Evolutionary conservation across 2,113 vertebrate species (phyloP).

Genomic region (Nothobranchius kuhntae): DNA sequence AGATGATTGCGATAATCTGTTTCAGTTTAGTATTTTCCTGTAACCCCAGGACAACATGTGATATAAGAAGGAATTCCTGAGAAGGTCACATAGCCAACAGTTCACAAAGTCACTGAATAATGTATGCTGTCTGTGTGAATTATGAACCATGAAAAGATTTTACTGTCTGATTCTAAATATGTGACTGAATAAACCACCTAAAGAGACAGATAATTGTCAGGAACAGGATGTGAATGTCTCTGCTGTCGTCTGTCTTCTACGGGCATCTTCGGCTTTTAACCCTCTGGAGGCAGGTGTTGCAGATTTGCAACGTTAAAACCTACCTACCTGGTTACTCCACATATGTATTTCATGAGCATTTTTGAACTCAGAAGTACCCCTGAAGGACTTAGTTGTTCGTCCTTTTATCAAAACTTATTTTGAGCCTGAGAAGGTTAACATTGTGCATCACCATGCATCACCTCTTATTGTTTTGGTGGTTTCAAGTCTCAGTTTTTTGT

Average conservation of each 20-base stretch:
- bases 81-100: constrained; percentile 71
- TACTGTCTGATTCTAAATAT: constrained; percentile 70
- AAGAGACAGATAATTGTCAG: constrained; percentile 23
- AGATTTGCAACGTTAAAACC: no score
- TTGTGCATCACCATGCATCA: constrained; percentile 7
- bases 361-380: no score
- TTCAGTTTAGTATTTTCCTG: background rate
- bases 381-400: no score
- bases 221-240: constrained; percentile 24
- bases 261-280: constrained; percentile 9
- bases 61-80: constrained; percentile 26
- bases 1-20: background rate
- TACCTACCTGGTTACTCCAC: no score
- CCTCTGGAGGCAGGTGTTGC: background rate
- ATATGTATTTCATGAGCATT: no score
- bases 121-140: constrained; percentile 74
- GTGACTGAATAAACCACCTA: constrained; percentile 53
- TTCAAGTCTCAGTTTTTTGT: background rate
- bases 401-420: no score
- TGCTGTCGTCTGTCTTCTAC: constrained; percentile 9
- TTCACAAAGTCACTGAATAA: constrained; percentile 72
- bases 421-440: no score
- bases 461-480: background rate
- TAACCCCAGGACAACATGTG: constrained; percentile 29
- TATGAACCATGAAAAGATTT: constrained; percentile 77